A percentile compares a stretch with the other conserved stretches of the same genome.
Conservation (phyloP, 1,140 invertebrate species). For the Adoxophyes honmai region DNA sequence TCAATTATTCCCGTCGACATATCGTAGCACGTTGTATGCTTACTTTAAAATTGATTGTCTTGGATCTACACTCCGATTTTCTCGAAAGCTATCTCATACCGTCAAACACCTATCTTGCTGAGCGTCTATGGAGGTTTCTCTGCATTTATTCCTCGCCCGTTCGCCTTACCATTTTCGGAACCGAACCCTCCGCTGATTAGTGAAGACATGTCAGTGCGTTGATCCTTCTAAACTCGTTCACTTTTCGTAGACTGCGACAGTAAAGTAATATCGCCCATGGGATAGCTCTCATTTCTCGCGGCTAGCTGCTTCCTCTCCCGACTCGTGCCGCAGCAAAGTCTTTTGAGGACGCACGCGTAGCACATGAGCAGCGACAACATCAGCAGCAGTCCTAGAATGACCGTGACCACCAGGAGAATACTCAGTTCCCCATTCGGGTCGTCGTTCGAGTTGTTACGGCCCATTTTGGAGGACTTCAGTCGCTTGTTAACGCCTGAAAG, state of each 20-base stretch:
- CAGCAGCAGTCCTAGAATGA: slow-evolving; percentile 71
- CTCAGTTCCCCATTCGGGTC: slow-evolving; percentile 72
- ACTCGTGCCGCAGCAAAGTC: slow-evolving; percentile 71
- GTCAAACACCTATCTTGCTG: too few species aligned
- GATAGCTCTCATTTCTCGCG: slow-evolving; percentile 66
- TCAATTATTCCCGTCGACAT: too few species aligned
- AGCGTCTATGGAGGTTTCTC: too few species aligned
- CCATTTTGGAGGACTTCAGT: slow-evolving; percentile 38
- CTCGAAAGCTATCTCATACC: too few species aligned
- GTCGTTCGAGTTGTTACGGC: slow-evolving; percentile 39
- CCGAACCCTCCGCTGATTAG: too few species aligned
- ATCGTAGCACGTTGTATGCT: too few species aligned
- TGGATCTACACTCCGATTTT: too few species aligned
- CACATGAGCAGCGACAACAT: slow-evolving; percentile 77
- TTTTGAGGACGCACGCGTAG: slow-evolving; percentile 76
- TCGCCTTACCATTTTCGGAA: too few species aligned
- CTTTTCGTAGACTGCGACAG: slow-evolving; percentile 77
- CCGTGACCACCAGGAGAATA: slow-evolving; percentile 74
- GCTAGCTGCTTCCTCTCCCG: slow-evolving; percentile 61
- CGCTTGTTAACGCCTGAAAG: slow-evolving; percentile 35
- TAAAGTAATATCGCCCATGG: slow-evolving; percentile 75
- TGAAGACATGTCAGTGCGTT: too few species aligned
- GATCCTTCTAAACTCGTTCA: slow-evolving; percentile 56
- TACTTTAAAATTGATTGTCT: too few species aligned
- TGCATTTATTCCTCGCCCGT: too few species aligned